Conservation (phyloP, 1,140 invertebrate genomes). For the Helicoverpa zea region DNA sequence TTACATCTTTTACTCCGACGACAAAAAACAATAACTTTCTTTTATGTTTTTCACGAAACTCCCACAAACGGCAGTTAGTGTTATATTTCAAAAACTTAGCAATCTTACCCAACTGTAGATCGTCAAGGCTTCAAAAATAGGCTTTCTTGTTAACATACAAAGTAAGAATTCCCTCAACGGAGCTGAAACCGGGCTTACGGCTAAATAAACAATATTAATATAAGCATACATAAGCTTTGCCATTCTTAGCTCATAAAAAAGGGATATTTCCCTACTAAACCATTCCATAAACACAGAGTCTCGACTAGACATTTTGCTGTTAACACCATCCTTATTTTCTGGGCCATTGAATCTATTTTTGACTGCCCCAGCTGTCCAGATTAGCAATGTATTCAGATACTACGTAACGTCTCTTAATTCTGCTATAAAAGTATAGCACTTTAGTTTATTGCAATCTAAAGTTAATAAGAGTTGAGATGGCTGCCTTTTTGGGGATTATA, state of each 20-base stretch:
- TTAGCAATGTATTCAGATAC: slow-evolving; percentile 54
- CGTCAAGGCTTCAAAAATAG: slow-evolving; percentile 28
- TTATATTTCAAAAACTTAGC: slow-evolving; percentile 19
- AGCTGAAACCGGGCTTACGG: slow-evolving; percentile 57
- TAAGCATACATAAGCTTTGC: slow-evolving; percentile 76
- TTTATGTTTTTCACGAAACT: slow-evolving; percentile 19
- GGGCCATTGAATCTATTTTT: slow-evolving; percentile 57
- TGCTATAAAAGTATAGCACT: slow-evolving; percentile 82
- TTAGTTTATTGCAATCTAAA: slow-evolving; percentile 84
- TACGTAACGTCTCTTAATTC: slow-evolving; percentile 78
- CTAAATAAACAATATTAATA: slow-evolving; percentile 80
- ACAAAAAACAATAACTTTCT: slow-evolving; percentile 31
- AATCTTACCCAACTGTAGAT: slow-evolving; percentile 12
- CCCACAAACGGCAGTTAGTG: slow-evolving; percentile 10
- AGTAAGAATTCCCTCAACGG: slow-evolving; percentile 44
- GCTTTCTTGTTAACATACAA: slow-evolving; percentile 22
- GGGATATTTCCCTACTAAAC: slow-evolving; percentile 83
- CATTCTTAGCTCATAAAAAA: slow-evolving; percentile 83
- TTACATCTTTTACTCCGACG: slow-evolving; percentile 11
- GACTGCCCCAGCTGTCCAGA: background rate
- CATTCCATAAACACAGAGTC: slow-evolving; percentile 78
- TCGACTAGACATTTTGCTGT: slow-evolving; percentile 49
- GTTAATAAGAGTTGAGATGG: slow-evolving; percentile 80
- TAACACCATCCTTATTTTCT: slow-evolving; percentile 47
- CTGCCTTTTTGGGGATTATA: slow-evolving; percentile 70